phyloP scores from a whole-genome alignment of 2,888 invertebrate species.

The Theristus sp. region DNA sequence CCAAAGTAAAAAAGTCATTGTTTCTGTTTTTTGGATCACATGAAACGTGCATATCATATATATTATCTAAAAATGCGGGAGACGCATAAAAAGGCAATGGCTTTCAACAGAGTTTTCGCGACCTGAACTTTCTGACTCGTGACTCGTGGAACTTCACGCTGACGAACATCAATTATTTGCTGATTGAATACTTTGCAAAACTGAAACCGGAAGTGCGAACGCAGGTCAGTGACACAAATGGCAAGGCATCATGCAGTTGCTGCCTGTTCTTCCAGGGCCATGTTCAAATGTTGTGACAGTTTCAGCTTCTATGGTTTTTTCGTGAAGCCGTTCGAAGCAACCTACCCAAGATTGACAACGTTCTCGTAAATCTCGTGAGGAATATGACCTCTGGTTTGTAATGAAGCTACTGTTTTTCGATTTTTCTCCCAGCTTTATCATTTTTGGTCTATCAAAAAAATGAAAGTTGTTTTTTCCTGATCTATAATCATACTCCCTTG shows the following conservation, averaged over 20 bases:
- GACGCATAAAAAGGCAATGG: not conserved
- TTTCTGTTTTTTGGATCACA: too few relatives aligned
- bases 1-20: too few relatives aligned
- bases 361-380: conserved; percentile 13
- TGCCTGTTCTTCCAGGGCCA: too few relatives aligned
- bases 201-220: conserved; percentile 3
- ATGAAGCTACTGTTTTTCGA: not conserved
- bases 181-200: conserved; percentile 8
- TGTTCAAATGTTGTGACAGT: not conserved
- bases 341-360: conserved; percentile 15
- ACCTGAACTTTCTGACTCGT: not conserved
- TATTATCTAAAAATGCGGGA: not conserved
- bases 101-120: not conserved
- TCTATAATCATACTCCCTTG: too few relatives aligned
- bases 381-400: conserved; percentile 4
- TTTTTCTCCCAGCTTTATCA: not conserved
- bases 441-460: not conserved
- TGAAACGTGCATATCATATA: too few relatives aligned
- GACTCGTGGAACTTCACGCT: not conserved
- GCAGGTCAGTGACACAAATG: not conserved
- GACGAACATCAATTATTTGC: conserved; percentile 7
- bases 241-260: too few relatives aligned
- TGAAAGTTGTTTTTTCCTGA: too few relatives aligned
- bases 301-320: conserved; percentile 12
- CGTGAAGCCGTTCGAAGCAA: conserved; percentile 12